These are phyloP conservation scores for Cossypha polioptera DNA, from an alignment of 2,797 vertebrate genomes.

Conservation along the genomic window DNA sequence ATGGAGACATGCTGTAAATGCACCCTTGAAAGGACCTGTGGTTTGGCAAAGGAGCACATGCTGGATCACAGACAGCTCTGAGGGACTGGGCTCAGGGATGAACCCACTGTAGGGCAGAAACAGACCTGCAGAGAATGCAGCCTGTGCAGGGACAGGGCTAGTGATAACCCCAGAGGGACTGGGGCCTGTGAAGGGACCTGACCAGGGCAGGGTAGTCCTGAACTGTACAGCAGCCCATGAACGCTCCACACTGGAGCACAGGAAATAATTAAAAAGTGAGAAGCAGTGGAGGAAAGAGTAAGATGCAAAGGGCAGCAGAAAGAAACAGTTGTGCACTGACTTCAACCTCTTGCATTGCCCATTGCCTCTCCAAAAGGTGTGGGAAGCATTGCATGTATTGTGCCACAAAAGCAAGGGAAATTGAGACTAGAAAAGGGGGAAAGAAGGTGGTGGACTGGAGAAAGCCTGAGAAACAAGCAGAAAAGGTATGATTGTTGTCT, in stretches of 20 bases:
- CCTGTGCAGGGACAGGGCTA: background rate
- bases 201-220: background rate
- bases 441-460: background rate
- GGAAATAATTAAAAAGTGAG: background rate
- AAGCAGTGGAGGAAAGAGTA: background rate
- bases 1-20: background rate
- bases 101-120: fast-evolving
- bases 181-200: background rate
- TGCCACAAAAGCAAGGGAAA: background rate
- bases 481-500: fast-evolving
- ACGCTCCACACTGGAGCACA: background rate
- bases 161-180: fast-evolving
- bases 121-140: background rate
- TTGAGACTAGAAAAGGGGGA: background rate
- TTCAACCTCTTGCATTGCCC: background rate
- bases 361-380: background rate
- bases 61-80: too few species aligned
- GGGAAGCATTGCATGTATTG: fast-evolving
- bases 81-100: fast-evolving
- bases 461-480: background rate
- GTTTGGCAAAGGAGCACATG: background rate
- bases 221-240: background rate
- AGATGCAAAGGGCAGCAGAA: background rate
- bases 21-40: fast-evolving
- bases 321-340: background rate